Percentiles rank a stretch among this genome's conserved stretches.
Conservation (phyloP, 2,113 vertebrate species). For the Naja naja region DNA sequence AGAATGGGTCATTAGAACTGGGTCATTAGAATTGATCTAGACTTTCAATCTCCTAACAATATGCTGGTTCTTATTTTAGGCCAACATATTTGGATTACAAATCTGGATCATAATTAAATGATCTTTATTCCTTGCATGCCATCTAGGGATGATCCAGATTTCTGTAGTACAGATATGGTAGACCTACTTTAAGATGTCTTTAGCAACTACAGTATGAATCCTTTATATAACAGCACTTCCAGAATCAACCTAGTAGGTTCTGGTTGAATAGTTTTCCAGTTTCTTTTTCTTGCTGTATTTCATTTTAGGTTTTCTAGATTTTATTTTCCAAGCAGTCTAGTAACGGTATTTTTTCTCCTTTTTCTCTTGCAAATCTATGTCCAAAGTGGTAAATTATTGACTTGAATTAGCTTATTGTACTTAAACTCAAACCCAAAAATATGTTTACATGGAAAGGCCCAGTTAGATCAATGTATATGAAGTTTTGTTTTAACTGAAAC, state of each 20-base stretch:
- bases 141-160: background rate
- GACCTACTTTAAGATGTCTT: background rate
- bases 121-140: background rate
- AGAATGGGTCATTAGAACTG: background rate
- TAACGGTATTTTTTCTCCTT: background rate
- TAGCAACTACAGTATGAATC: background rate
- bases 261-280: background rate
- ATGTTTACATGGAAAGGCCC: background rate
- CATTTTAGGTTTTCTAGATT: background rate
- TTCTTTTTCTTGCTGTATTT: background rate
- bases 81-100: background rate
- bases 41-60: background rate
- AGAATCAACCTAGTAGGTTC: background rate
- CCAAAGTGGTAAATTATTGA: background rate
- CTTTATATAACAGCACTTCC: background rate
- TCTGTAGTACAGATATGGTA: background rate
- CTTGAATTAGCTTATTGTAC: background rate
- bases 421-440: background rate
- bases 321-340: background rate
- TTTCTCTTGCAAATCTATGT: background rate
- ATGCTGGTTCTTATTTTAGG: background rate
- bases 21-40: background rate
- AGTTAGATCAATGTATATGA: background rate
- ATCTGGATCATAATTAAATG: background rate
- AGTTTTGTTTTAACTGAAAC: background rate